A percentile compares a stretch with the other conserved stretches of the same genome.
phyloP scores from a whole-genome alignment of 2,888 invertebrate genomes.

The Priocnemis perturbator region DNA sequence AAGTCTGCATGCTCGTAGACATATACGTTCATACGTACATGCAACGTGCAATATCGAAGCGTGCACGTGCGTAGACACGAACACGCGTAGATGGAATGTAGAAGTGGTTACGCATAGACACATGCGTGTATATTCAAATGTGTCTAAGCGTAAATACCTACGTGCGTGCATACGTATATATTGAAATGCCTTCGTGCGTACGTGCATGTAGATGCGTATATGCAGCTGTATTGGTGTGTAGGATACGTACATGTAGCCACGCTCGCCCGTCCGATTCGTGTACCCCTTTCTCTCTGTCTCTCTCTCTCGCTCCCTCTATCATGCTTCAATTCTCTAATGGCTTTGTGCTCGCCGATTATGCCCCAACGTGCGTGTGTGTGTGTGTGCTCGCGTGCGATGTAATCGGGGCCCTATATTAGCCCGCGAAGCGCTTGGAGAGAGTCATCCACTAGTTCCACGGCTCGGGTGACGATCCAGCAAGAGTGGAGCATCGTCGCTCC shows the following conservation, averaged over 20 bases:
- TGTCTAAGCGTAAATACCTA: slow-evolving; percentile 23
- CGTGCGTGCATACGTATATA: slow-evolving; percentile 8
- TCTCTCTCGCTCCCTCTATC: slow-evolving; percentile 20
- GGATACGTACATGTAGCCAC: too few species aligned
- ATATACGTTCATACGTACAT: too few species aligned
- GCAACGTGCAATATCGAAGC: slow-evolving; percentile 13
- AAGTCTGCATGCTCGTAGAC: too few species aligned
- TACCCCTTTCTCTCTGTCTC: slow-evolving; percentile 20
- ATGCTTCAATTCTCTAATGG: slow-evolving; percentile 60
- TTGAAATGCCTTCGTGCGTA: slow-evolving; percentile 4
- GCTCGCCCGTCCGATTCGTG: too few species aligned
- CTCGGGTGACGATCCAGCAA: too few species aligned
- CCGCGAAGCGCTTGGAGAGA: slow-evolving; percentile 44
- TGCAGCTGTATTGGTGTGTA: too few species aligned
- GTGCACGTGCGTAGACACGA: too few species aligned
- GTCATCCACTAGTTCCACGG: slow-evolving; percentile 20
- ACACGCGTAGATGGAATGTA: too few species aligned
- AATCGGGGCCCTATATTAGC: slow-evolving; percentile 56
- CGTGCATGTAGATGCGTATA: too few species aligned
- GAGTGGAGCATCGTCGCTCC: too few species aligned
- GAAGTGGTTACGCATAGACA: too few species aligned
- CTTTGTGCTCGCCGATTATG: slow-evolving; percentile 56
- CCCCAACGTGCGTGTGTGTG: slow-evolving; percentile 15
- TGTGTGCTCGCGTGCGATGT: slow-evolving; percentile 46
- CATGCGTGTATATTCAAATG: slow-evolving; percentile 21